Evolutionary conservation across 2,113 vertebrate genomes (phyloP), one percentile per base, ranked within the genome.

Genomic region (Stigmatopora argus): DNA sequence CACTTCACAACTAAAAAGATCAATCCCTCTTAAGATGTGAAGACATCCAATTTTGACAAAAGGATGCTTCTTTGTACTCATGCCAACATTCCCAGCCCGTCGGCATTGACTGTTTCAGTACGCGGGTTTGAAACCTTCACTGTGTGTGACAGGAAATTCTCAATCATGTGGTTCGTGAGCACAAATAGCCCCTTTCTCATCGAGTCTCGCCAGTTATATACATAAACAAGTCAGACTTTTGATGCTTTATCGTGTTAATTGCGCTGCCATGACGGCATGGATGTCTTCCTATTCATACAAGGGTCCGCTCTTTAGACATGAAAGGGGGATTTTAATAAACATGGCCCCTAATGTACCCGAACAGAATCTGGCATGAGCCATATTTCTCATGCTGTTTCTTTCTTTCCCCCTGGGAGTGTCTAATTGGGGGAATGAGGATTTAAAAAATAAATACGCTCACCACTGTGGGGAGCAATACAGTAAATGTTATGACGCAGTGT

Each of bases 371-470:
- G 23, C 58, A 78, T 60, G 72, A 56, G 64, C 69, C 49, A 15
- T 23, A 65, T 58, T 65, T 5, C 5, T 57, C 48, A 21, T n/a
- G 51, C 0, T 44, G 56, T 51, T 53, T 64, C 67, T 78, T 31
- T 31, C 26, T 31, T 31, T 67, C 66, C 53, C 23, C 76, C 51
- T 84, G 81, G 77, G 83, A 85, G 79, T 73, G 48, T 0, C 66
- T 44, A 26, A 72, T 34, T 21, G 49, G 71, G 73, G 70, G 70
- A 75, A 48, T 52, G 75, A 72, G 72, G 41, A 46, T 59, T 21
- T 41, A 68, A 65, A 80, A 41, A 78, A 81, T 61, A 87, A 86
- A 85, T 72, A 77, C 55, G 49, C 57, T 62, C 74, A 61, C 0
- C 21, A 59, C 55, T 51, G 58, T 0, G 41, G 71, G 59, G 77